phyloP scores from a whole-genome alignment of 2,888 invertebrate genomes.

The Hydriomena furcata region DNA sequence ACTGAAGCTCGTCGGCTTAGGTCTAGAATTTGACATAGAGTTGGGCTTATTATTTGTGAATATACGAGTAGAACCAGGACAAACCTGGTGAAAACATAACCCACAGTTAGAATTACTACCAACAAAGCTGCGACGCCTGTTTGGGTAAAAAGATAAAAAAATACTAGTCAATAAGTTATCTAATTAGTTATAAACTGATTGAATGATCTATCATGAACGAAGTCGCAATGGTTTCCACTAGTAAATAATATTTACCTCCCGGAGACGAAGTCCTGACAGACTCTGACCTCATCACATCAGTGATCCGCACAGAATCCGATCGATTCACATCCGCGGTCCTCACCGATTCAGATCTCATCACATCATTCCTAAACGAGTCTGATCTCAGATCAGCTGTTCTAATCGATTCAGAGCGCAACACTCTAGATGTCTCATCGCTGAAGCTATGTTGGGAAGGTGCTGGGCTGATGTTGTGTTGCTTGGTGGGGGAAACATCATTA shows the following conservation, averaged over 20 bases:
- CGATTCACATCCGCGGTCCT: constrained; percentile 25
- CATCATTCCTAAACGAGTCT: constrained; percentile 20
- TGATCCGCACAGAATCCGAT: constrained; percentile 26
- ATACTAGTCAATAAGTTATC: too few species aligned
- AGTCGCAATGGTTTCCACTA: not conserved
- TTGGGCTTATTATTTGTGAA: too few species aligned
- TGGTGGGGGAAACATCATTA: constrained; percentile 73
- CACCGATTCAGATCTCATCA: constrained; percentile 35
- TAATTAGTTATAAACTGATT: too few species aligned
- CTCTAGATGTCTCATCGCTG: constrained; percentile 54
- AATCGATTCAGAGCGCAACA: constrained; percentile 66
- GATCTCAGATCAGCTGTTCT: constrained; percentile 38
- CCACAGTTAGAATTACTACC: too few species aligned
- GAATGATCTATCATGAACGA: too few species aligned
- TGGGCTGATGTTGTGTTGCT: constrained; percentile 67
- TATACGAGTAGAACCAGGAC: too few species aligned
- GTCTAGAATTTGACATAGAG: constrained; percentile 61
- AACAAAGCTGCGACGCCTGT: too few species aligned
- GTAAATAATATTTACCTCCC: constrained; percentile 38
- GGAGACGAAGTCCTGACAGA: constrained; percentile 34
- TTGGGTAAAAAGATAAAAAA: too few species aligned
- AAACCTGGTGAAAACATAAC: too few species aligned
- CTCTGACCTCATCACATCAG: constrained; percentile 32
- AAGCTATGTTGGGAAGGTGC: constrained; percentile 74
- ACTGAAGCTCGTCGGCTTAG: constrained; percentile 70